Evolutionary conservation across 2,888 invertebrate species (phyloP).

Genomic region (Caenorhabditis sinica): DNA sequence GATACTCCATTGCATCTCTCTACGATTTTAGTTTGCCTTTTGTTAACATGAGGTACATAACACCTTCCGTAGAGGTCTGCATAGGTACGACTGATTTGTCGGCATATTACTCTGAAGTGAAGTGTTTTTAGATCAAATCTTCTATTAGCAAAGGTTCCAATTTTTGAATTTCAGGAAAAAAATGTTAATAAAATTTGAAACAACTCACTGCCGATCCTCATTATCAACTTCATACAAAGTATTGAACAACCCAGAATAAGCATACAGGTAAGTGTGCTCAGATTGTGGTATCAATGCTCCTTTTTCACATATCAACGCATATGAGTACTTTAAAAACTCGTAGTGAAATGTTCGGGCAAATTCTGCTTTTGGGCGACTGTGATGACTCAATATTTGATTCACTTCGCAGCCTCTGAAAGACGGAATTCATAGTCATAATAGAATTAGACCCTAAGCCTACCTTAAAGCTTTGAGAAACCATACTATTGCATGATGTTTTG

Average conservation of each 20-base stretch:
- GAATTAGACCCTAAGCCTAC: conserved; percentile 35
- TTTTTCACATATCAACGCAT: conserved; percentile 75
- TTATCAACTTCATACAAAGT: conserved; percentile 77
- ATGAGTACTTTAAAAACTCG: conserved; percentile 78
- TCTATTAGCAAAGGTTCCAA: too few species aligned
- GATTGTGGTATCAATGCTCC: conserved; percentile 63
- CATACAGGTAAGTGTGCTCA: conserved; percentile 66
- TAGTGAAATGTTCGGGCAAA: conserved; percentile 78
- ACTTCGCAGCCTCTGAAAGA: conserved; percentile 79
- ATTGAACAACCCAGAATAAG: conserved; percentile 70
- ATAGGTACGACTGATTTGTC: conserved; percentile 73
- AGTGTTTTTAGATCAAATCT: neutral
- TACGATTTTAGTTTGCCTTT: conserved; percentile 68
- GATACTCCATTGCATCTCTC: conserved; percentile 76
- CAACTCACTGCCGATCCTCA: conserved; percentile 74
- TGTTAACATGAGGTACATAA: conserved; percentile 78
- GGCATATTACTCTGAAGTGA: conserved; percentile 72
- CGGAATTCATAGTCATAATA: neutral
- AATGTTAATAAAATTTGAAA: neutral
- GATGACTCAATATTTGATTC: conserved; percentile 73
- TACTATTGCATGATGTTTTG: conserved; percentile 68
- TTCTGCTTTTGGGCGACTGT: conserved; percentile 64
- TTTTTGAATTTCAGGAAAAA: neutral
- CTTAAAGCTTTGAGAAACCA: conserved; percentile 74
- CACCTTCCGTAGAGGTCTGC: conserved; percentile 79